Percentiles rank a stretch among this genome's conserved stretches.
Conservation (phyloP, 1,140 invertebrate genomes). For the Bombus confusus region DNA sequence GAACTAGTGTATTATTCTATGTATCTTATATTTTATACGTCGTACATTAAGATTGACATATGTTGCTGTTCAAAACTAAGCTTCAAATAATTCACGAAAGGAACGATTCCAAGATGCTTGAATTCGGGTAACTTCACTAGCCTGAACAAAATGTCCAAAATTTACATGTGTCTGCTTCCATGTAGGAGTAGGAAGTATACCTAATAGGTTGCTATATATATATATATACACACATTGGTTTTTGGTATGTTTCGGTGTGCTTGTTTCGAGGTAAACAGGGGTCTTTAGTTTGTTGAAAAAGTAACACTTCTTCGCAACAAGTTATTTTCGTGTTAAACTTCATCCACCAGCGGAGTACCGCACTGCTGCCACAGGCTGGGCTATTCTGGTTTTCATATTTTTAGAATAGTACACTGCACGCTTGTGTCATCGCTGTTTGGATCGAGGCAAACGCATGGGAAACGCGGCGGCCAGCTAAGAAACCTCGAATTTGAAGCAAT, state of each 20-base stretch:
- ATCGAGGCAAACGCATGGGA: neutral
- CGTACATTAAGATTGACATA: no score
- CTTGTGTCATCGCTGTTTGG: conserved; percentile 15
- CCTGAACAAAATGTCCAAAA: no score
- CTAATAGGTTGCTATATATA: neutral
- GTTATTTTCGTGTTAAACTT: conserved; percentile 75
- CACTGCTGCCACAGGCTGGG: conserved; percentile 66
- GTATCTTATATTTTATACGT: no score
- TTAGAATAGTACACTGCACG: conserved; percentile 65
- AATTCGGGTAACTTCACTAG: no score
- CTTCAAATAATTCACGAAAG: no score
- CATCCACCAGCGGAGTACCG: conserved; percentile 69
- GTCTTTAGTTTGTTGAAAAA: neutral
- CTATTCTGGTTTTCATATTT: conserved; percentile 75
- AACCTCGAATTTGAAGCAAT: no score
- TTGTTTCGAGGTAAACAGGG: neutral
- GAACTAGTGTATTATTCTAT: no score
- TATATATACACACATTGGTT: neutral
- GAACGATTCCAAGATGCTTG: no score
- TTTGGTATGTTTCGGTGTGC: neutral
- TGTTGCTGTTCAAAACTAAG: no score
- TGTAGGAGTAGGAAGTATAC: no score
- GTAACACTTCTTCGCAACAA: conserved; percentile 54
- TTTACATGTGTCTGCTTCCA: no score
- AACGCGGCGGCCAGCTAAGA: neutral